Conservation (phyloP, 2,888 invertebrate genomes). For the Pogonocherus hispidulus region DNA sequence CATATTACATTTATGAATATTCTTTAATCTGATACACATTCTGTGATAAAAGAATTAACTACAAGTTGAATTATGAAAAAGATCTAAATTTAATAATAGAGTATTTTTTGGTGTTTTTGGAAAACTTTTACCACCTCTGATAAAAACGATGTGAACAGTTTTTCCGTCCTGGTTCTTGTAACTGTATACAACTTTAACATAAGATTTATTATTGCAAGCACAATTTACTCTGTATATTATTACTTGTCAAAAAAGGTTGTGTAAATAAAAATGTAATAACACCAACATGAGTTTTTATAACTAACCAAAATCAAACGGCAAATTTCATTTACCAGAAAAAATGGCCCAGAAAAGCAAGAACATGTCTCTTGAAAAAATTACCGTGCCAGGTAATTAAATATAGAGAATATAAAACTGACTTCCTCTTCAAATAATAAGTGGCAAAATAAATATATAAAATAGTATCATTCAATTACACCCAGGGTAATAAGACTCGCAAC, state of each 20-base stretch:
- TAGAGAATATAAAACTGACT: no score
- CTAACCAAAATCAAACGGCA: no score
- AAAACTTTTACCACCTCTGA: constrained; percentile 32
- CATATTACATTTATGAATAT: constrained; percentile 36
- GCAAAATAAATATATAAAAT: no score
- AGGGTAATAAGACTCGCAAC: no score
- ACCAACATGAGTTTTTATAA: constrained; percentile 35
- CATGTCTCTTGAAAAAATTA: no score
- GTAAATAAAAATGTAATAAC: constrained; percentile 55
- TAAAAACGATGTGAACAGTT: constrained; percentile 45
- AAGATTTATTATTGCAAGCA: constrained; percentile 51
- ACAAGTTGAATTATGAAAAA: constrained; percentile 45
- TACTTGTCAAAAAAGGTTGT: constrained; percentile 57
- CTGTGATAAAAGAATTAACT: constrained; percentile 58
- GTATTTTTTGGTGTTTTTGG: constrained; percentile 48
- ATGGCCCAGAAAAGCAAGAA: no score
- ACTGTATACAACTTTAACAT: constrained; percentile 45
- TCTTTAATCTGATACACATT: constrained; percentile 53
- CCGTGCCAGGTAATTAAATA: no score
- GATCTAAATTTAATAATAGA: constrained; percentile 43
- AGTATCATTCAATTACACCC: no score
- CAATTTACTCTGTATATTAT: constrained; percentile 56
- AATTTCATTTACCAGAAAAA: no score
- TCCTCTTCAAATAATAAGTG: no score
- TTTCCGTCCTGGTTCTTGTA: constrained; percentile 54